phyloP scores from a whole-genome alignment of 2,113 vertebrate species.

The Tenrec ecaudatus region DNA sequence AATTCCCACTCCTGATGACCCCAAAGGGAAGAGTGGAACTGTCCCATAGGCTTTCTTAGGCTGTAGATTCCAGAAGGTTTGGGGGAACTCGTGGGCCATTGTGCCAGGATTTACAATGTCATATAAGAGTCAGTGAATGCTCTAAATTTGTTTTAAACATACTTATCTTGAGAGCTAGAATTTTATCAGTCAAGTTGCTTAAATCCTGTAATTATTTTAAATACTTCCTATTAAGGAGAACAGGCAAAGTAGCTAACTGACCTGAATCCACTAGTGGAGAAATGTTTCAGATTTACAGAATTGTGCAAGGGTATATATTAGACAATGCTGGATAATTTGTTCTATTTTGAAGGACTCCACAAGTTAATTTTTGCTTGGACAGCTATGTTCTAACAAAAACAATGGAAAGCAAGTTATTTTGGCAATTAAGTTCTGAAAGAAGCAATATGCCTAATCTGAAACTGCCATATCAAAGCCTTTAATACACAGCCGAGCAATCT shows the following conservation, averaged over 20 bases:
- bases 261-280: too few species aligned
- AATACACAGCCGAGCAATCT: neutral
- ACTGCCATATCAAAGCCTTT: slow-evolving; percentile 15
- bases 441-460: slow-evolving; percentile 12
- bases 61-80: neutral
- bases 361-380: neutral
- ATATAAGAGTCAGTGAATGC: neutral
- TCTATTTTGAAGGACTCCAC: too few species aligned
- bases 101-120: neutral
- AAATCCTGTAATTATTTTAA: slow-evolving; percentile 12
- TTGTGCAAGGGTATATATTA: too few species aligned
- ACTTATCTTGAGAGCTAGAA: slow-evolving; percentile 6
- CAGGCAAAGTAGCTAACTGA: too few species aligned
- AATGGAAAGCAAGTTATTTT: slow-evolving; percentile 47
- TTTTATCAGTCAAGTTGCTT: neutral
- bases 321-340: too few species aligned
- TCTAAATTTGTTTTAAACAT: slow-evolving; percentile 52
- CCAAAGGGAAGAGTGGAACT: neutral
- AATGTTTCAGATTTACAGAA: too few species aligned
- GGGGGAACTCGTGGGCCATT: too few species aligned
- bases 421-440: slow-evolving; percentile 31
- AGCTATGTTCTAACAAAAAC: slow-evolving; percentile 22
- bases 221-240: neutral
- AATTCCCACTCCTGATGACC: neutral
- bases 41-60: neutral